These are phyloP conservation scores for Pterocles burchelli DNA, from an alignment of 2,113 vertebrate species.

Conservation along the genomic window DNA sequence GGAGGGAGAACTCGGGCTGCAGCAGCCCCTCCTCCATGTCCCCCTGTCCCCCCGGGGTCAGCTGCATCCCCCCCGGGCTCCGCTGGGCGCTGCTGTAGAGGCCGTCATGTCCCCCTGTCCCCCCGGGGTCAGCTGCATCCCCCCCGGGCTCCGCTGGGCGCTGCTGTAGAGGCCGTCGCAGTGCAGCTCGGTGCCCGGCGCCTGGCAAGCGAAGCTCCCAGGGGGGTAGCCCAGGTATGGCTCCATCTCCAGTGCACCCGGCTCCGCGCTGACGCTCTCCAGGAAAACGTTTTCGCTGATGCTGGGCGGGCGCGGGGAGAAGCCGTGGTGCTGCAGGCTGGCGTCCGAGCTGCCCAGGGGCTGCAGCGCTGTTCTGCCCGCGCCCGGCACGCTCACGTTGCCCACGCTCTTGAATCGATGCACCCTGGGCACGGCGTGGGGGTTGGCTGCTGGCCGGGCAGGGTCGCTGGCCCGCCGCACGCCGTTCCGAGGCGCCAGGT, in stretches of 20 bases:
- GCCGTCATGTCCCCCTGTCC: constrained; percentile 48
- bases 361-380: constrained; percentile 71
- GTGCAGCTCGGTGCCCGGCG: constrained; percentile 54
- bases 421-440: constrained; percentile 78
- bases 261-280: constrained; percentile 70
- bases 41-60: constrained; percentile 49
- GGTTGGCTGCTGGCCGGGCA: constrained; percentile 72
- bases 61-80: constrained; percentile 12
- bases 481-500: constrained; percentile 74
- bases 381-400: constrained; percentile 75
- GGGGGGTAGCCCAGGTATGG: constrained; percentile 77
- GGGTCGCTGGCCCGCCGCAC: constrained; percentile 90
- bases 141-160: constrained; percentile 19
- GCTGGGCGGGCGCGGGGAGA: constrained; percentile 89
- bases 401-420: constrained; percentile 89
- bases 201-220: constrained; percentile 68
- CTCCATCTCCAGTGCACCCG: constrained; percentile 76
- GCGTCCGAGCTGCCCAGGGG: constrained; percentile 77
- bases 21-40: constrained; percentile 74
- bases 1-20: constrained; percentile 79
- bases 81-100: constrained; percentile 66
- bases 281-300: constrained; percentile 91
- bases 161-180: constrained; percentile 62
- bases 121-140: constrained; percentile 43
- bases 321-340: constrained; percentile 79